Conservation (phyloP, 2,113 vertebrate genomes). For the Sterrhoptilus dennistouni region DNA sequence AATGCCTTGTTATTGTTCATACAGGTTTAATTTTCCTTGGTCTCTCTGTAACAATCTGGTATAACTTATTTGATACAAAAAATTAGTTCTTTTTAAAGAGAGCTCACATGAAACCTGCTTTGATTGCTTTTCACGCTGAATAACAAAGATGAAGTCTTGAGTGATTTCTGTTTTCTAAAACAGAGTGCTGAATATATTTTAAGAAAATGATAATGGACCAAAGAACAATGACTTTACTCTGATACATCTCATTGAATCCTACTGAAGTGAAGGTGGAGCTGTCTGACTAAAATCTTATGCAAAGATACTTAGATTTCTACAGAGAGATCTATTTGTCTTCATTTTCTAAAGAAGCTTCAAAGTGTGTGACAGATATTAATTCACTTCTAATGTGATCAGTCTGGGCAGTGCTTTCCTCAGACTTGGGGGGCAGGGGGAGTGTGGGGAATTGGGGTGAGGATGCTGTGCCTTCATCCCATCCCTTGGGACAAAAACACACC, state of each 20-base stretch:
- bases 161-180: neutral
- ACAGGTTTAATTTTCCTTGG: neutral
- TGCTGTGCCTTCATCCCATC: neutral
- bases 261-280: neutral
- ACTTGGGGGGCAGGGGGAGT: fast-evolving
- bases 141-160: neutral
- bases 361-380: neutral
- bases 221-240: neutral
- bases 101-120: neutral
- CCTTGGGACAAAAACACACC: neutral
- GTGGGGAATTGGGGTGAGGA: neutral
- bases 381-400: neutral
- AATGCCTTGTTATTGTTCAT: neutral
- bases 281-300: neutral
- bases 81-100: neutral
- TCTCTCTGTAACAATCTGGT: neutral
- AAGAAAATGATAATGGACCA: neutral
- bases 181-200: neutral
- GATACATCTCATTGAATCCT: neutral
- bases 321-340: neutral
- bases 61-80: neutral
- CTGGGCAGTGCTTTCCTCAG: neutral
- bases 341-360: neutral
- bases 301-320: neutral
- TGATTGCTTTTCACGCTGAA: neutral